Percentiles rank a stretch among this genome's conserved stretches.
These are phyloP conservation scores for Dryocosmus kuriphilus DNA, from an alignment of 2,888 invertebrate species.

Conservation along the genomic window DNA sequence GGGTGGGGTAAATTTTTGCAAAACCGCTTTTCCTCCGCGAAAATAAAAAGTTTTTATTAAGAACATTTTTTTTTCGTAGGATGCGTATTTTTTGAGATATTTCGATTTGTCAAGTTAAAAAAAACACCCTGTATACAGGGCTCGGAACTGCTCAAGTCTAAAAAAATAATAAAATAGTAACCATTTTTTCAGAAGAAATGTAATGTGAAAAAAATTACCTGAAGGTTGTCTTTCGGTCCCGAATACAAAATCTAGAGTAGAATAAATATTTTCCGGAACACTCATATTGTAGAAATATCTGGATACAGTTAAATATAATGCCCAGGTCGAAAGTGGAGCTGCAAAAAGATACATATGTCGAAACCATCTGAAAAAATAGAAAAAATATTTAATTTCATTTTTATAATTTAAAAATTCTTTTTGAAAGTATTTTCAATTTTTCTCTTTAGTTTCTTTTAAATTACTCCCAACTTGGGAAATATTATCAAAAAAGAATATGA, in stretches of 20 bases:
- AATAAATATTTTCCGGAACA: conserved; percentile 79
- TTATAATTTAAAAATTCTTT: background rate
- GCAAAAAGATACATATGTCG: conserved; percentile 89
- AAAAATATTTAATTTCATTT: conserved; percentile 16
- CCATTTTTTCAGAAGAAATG: conserved; percentile 17
- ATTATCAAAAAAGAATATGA: too few relatives aligned
- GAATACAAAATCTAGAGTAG: conserved; percentile 78
- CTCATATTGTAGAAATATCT: conserved; percentile 79
- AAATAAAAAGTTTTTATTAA: too few relatives aligned
- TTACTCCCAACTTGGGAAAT: too few relatives aligned
- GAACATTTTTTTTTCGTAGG: too few relatives aligned
- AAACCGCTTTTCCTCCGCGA: too few relatives aligned
- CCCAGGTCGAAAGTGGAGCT: conserved; percentile 79
- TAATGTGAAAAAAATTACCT: conserved; percentile 75
- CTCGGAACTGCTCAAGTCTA: too few relatives aligned
- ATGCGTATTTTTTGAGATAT: too few relatives aligned
- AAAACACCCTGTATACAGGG: too few relatives aligned
- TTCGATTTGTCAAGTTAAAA: too few relatives aligned
- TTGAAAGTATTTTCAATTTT: background rate
- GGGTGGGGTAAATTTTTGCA: too few relatives aligned
- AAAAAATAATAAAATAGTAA: too few relatives aligned
- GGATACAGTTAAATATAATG: conserved; percentile 78
- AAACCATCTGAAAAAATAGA: conserved; percentile 80
- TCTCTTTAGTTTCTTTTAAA: too few relatives aligned
- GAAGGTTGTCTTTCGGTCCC: conserved; percentile 72